Evolutionary conservation across 2,113 vertebrate genomes (phyloP).

Genomic region (Pygoscelis adeliae): DNA sequence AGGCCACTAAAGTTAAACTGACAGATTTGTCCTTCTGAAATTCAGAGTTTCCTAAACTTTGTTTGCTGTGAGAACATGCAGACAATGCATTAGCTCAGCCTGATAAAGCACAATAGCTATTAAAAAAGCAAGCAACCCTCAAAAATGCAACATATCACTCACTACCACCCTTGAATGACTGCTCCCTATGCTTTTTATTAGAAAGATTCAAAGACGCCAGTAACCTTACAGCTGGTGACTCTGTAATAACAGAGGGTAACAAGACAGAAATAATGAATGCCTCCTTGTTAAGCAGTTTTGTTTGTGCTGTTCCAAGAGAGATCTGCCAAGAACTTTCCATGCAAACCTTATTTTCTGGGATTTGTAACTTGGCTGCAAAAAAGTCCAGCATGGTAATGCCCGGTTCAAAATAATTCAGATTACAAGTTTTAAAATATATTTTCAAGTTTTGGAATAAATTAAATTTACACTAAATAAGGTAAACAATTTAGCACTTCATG

Average conservation of each 20-base stretch:
- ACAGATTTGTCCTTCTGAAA: background rate
- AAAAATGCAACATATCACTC: background rate
- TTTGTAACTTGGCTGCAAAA: constrained; percentile 21
- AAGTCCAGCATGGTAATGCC: background rate
- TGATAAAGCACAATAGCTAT: background rate
- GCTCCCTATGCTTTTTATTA: background rate
- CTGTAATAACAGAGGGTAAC: background rate
- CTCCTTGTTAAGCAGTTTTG: constrained; percentile 38
- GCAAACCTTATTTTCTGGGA: constrained; percentile 40
- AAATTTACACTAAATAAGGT: background rate
- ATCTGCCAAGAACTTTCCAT: constrained; percentile 49
- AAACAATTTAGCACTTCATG: background rate
- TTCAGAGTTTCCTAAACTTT: background rate
- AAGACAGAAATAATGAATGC: constrained; percentile 38
- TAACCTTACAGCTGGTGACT: background rate
- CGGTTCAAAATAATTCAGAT: background rate
- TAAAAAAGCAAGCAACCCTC: background rate
- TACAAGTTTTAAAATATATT: background rate
- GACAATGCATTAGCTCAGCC: background rate
- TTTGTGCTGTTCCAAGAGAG: background rate
- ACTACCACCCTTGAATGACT: background rate
- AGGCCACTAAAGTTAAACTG: background rate
- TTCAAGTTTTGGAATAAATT: background rate
- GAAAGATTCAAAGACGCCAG: background rate
- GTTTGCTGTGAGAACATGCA: background rate